Evolutionary conservation across 2,113 vertebrate genomes (phyloP).

Genomic region (Trichomycterus rosablanca): DNA sequence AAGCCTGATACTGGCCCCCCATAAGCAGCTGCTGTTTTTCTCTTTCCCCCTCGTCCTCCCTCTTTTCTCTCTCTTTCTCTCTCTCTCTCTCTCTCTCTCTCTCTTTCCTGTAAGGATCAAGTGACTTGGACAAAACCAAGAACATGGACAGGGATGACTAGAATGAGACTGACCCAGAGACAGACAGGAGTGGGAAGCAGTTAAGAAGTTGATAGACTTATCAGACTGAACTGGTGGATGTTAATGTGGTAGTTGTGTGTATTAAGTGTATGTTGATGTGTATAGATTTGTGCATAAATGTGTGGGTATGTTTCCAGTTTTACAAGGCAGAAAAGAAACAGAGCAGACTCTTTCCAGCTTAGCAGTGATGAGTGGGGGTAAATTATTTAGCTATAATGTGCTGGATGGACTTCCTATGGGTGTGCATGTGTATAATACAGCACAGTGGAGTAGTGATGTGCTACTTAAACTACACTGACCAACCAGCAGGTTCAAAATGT

Average conservation of each 20-base stretch:
- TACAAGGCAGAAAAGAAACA: slow-evolving; percentile 14
- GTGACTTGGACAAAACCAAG: slow-evolving; percentile 18
- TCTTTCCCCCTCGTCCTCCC: background rate
- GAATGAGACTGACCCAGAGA: slow-evolving; percentile 4
- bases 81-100: background rate
- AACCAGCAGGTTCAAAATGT: too few relatives aligned
- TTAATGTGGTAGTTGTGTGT: slow-evolving; percentile 7
- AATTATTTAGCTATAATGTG: slow-evolving; percentile 42
- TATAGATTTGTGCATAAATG: slow-evolving; percentile 9
- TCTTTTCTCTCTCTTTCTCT: background rate
- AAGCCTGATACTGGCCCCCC: slow-evolving; percentile 36
- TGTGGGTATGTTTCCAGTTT: slow-evolving; percentile 15
- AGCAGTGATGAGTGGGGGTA: slow-evolving; percentile 36
- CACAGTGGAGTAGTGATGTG: too few relatives aligned
- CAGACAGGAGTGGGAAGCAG: too few relatives aligned
- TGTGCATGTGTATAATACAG: slow-evolving; percentile 16
- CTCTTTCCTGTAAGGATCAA: slow-evolving; percentile 9
- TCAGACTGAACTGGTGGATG: slow-evolving; percentile 32
- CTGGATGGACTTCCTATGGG: slow-evolving; percentile 34
- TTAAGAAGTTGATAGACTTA: slow-evolving; percentile 23
- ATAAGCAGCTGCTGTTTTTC: slow-evolving; percentile 23
- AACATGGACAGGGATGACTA: slow-evolving; percentile 4
- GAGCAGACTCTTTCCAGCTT: slow-evolving; percentile 26
- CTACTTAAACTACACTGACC: too few relatives aligned
- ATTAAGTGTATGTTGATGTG: slow-evolving; percentile 8